A percentile compares a stretch with the other conserved stretches of the same genome.
These are phyloP conservation scores for Trichechus manatus DNA, from an alignment of 2,113 vertebrate species.

Conservation along the genomic window DNA sequence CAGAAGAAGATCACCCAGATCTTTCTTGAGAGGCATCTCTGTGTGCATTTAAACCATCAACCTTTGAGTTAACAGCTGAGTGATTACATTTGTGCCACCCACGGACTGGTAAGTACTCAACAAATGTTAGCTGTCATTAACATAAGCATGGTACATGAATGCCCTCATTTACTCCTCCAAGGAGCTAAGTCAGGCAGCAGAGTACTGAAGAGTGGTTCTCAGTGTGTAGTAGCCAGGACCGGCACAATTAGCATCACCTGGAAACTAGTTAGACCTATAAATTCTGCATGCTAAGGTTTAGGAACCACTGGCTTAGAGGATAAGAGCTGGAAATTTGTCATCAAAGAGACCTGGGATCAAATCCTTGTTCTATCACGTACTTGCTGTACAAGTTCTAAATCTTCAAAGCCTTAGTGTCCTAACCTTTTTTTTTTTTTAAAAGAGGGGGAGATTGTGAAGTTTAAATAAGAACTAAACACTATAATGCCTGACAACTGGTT, in stretches of 20 bases:
- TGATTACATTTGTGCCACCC: too few relatives aligned
- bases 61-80: too few relatives aligned
- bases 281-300: neutral
- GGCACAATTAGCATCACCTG: too few relatives aligned
- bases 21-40: too few relatives aligned
- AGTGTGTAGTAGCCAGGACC: neutral
- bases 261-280: neutral
- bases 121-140: neutral
- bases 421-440: neutral
- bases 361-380: neutral
- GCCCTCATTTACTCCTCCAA: neutral
- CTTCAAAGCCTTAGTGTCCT: neutral
- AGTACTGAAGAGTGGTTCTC: neutral
- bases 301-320: neutral
- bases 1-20: too few relatives aligned
- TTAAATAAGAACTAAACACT: neutral
- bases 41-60: too few relatives aligned
- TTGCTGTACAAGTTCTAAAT: neutral
- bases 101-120: neutral
- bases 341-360: neutral
- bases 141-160: accelerated
- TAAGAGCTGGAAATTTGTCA: neutral
- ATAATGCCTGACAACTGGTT: neutral
- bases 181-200: neutral
- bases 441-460: accelerated